A percentile compares a stretch with the other conserved stretches of the same genome.
Evolutionary conservation across 2,888 invertebrate genomes (phyloP).

Genomic region (Stenolophus ochropezus): DNA sequence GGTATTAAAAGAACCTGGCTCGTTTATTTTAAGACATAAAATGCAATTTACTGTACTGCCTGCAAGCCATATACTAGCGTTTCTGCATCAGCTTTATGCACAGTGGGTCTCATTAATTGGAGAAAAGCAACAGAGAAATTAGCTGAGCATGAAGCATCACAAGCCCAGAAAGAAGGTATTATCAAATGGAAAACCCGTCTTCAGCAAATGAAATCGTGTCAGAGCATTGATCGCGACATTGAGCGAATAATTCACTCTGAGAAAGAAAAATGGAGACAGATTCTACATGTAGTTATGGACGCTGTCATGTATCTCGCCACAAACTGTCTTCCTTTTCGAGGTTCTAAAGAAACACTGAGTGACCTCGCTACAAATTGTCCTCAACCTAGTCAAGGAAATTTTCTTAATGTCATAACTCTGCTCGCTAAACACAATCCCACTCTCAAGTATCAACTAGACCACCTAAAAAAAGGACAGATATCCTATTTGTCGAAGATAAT

Average conservation of each 20-base stretch:
- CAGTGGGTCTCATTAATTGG: too few relatives aligned
- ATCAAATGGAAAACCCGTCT: too few relatives aligned
- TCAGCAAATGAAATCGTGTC: too few relatives aligned
- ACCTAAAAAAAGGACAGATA: constrained; percentile 62
- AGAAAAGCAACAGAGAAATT: too few relatives aligned
- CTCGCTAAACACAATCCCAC: constrained; percentile 64
- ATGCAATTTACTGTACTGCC: too few relatives aligned
- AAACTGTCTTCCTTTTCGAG: constrained; percentile 64
- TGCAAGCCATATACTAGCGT: too few relatives aligned
- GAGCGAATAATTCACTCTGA: constrained; percentile 58
- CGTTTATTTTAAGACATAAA: too few relatives aligned
- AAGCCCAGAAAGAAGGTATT: too few relatives aligned
- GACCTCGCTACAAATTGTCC: constrained; percentile 62
- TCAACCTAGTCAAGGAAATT: constrained; percentile 64
- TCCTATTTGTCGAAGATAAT: constrained; percentile 66
- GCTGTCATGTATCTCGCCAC: constrained; percentile 64
- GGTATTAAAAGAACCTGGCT: too few relatives aligned
- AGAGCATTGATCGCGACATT: constrained; percentile 61
- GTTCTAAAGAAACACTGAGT: constrained; percentile 58
- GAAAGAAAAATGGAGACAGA: constrained; percentile 64
- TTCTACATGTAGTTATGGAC: constrained; percentile 64
- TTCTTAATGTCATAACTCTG: constrained; percentile 64
- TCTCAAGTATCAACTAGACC: constrained; percentile 53
- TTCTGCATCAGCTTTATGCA: too few relatives aligned
- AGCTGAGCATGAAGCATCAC: too few relatives aligned